phyloP scores from a whole-genome alignment of 2,888 invertebrate species.

The Perizoma flavofasciatum region DNA sequence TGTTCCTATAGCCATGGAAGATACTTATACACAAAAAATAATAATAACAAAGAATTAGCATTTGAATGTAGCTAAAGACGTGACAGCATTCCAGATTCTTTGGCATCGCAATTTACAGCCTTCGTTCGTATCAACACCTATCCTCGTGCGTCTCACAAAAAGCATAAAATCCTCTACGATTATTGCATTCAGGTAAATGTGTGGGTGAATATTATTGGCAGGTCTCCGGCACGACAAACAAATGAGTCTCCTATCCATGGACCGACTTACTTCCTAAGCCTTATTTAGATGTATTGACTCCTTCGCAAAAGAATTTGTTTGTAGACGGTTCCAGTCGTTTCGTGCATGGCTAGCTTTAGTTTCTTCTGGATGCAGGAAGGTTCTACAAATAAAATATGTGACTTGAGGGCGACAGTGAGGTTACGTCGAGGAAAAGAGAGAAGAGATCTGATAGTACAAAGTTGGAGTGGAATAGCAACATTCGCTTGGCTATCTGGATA shows the following conservation, averaged over 20 bases:
- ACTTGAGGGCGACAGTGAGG: conserved; percentile 82
- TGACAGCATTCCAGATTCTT: conserved; percentile 57
- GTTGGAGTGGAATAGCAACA: conserved; percentile 56
- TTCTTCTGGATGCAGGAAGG: conserved; percentile 79
- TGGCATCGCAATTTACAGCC: conserved; percentile 60
- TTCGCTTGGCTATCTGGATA: conserved; percentile 78
- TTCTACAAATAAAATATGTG: conserved; percentile 84
- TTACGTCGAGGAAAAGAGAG: conserved; percentile 70
- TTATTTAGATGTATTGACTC: conserved; percentile 38
- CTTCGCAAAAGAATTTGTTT: conserved; percentile 41
- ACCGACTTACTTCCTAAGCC: conserved; percentile 44
- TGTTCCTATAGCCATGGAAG: too few relatives aligned
- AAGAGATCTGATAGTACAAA: conserved; percentile 30
- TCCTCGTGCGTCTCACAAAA: conserved; percentile 56
- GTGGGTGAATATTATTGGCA: conserved; percentile 81
- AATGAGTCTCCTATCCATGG: conserved; percentile 59
- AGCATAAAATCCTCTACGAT: conserved; percentile 72
- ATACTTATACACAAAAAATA: conserved; percentile 10
- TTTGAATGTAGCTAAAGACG: conserved; percentile 50
- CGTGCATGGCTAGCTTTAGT: conserved; percentile 70
- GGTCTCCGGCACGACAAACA: conserved; percentile 67
- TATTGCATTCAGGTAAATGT: conserved; percentile 69
- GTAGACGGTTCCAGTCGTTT: conserved; percentile 48
- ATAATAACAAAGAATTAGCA: conserved; percentile 41
- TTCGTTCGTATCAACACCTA: conserved; percentile 56